These are phyloP conservation scores for Xanthia togata DNA, from an alignment of 2,888 invertebrate genomes.

Conservation along the genomic window DNA sequence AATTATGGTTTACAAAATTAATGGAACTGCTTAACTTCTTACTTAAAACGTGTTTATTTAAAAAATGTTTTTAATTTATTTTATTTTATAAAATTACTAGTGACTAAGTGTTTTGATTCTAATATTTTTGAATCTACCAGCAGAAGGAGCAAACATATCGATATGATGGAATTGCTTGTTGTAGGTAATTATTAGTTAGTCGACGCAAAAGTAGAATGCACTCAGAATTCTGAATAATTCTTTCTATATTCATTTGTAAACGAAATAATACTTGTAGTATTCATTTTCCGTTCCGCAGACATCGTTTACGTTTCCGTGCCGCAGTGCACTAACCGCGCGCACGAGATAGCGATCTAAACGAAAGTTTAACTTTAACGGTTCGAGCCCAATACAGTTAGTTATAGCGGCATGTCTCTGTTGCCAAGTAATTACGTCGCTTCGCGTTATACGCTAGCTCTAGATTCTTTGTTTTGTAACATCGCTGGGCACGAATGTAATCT, in stretches of 20 bases:
- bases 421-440: conserved; percentile 62
- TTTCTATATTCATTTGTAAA: conserved; percentile 2
- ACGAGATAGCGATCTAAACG: conserved; percentile 63
- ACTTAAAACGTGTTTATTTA: not conserved
- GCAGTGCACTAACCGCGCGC: conserved; percentile 55
- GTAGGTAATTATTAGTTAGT: too few relatives aligned
- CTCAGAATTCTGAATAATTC: too few relatives aligned
- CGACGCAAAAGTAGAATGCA: too few relatives aligned
- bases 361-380: conserved; percentile 62
- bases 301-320: conserved; percentile 46
- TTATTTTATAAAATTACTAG: too few relatives aligned
- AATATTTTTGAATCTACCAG: too few relatives aligned
- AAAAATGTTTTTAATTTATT: too few relatives aligned
- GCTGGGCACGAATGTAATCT: conserved; percentile 59
- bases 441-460: conserved; percentile 39
- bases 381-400: conserved; percentile 52
- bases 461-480: conserved; percentile 46
- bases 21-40: not conserved
- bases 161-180: too few relatives aligned
- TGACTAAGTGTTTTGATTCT: too few relatives aligned
- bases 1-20: not conserved
- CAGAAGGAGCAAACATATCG: too few relatives aligned
- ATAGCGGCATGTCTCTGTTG: conserved; percentile 59
- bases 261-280: not conserved
- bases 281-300: not conserved